Percentiles rank a stretch among this genome's conserved stretches.
These are phyloP conservation scores for Aptenodytes forsteri DNA, from an alignment of 2,113 vertebrate species.

Conservation along the genomic window DNA sequence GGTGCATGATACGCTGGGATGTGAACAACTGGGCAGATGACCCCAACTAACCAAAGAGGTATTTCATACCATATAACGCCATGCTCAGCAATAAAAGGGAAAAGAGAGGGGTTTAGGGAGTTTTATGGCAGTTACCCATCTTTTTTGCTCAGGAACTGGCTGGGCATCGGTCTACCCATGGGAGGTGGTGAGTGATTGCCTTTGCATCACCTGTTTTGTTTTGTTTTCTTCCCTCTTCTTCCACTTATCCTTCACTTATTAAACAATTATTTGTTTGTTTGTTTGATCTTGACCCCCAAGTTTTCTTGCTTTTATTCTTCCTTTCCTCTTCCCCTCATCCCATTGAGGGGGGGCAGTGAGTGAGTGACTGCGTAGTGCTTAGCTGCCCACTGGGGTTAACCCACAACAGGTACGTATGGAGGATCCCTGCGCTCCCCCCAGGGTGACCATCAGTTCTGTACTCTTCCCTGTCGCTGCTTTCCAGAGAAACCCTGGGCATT, in stretches of 20 bases:
- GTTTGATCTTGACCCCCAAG: not conserved
- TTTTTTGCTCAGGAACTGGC: not conserved
- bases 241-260: not conserved
- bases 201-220: not conserved
- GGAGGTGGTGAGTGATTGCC: not conserved
- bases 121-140: not conserved
- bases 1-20: rapidly evolving
- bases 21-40: not conserved
- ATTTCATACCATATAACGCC: not conserved
- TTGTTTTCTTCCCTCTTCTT: not conserved
- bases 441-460: too few relatives aligned
- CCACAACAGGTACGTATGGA: not conserved
- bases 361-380: not conserved
- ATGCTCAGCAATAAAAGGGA: not conserved
- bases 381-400: not conserved
- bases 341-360: too few relatives aligned
- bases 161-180: rapidly evolving
- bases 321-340: not conserved
- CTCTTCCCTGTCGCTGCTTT: not conserved
- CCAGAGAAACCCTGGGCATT: not conserved
- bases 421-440: not conserved
- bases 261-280: not conserved
- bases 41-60: not conserved
- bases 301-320: not conserved
- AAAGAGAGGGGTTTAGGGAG: not conserved